phyloP scores from a whole-genome alignment of 2,113 vertebrate genomes.

The Sceloporus undulatus region DNA sequence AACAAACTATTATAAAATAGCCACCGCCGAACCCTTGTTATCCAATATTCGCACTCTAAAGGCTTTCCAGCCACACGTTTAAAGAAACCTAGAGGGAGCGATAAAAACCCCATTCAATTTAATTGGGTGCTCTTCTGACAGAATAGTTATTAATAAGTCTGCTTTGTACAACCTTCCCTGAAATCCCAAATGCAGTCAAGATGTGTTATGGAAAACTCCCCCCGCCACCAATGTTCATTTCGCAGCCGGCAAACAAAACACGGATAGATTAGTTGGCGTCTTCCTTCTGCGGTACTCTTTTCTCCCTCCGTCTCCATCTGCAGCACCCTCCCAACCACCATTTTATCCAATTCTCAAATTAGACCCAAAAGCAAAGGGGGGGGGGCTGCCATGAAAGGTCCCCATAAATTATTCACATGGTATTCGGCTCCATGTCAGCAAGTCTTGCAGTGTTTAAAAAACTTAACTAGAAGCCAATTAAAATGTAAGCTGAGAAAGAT shows the following conservation, averaged over 20 bases:
- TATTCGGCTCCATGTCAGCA: constrained; percentile 88
- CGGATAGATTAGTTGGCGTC: constrained; percentile 44
- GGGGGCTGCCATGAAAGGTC: constrained; percentile 65
- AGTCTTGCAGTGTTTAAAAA: constrained; percentile 86
- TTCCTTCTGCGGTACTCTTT: constrained; percentile 41
- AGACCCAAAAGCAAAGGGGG: constrained; percentile 36
- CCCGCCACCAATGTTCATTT: constrained; percentile 45
- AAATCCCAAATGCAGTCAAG: constrained; percentile 74
- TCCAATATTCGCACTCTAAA: constrained; percentile 60
- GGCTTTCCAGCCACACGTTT: constrained; percentile 72
- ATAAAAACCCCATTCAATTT: constrained; percentile 80
- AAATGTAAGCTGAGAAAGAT: constrained; percentile 90
- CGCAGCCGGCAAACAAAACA: constrained; percentile 63
- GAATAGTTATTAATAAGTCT: constrained; percentile 81
- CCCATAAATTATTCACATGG: constrained; percentile 87
- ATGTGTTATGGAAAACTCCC: neutral
- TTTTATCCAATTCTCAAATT: constrained; percentile 69
- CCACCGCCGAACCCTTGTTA: constrained; percentile 65
- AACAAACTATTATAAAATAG: constrained; percentile 31
- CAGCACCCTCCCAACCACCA: constrained; percentile 41
- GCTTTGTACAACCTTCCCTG: constrained; percentile 69
- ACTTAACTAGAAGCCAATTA: constrained; percentile 89
- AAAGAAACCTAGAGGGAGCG: constrained; percentile 78
- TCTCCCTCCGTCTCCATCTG: neutral
- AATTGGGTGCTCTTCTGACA: constrained; percentile 84